A percentile compares a stretch with the other conserved stretches of the same genome.
Evolutionary conservation across 2,888 invertebrate species (phyloP).

Genomic region (Gandaritis pyraliata): DNA sequence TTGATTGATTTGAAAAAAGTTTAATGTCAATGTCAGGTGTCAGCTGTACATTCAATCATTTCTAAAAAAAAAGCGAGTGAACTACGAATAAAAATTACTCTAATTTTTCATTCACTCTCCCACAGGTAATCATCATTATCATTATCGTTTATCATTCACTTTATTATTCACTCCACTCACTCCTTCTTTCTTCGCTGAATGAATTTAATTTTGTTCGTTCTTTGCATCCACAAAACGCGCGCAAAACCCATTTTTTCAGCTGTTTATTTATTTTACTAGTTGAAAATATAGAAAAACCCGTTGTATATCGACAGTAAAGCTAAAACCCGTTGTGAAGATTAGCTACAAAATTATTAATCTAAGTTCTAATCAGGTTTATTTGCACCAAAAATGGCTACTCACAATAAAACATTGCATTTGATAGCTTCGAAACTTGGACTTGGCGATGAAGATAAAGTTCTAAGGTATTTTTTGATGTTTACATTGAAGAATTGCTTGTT

Average conservation of each 20-base stretch:
- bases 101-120: background rate
- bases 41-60: constrained; percentile 19
- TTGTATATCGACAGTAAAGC: no score
- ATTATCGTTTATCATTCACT: no score
- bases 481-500: background rate
- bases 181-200: no score
- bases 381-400: constrained; percentile 54
- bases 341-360: background rate
- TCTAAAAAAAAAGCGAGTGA: background rate
- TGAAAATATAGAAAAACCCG: no score
- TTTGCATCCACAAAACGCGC: no score
- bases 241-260: no score
- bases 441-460: constrained; percentile 67
- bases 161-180: no score
- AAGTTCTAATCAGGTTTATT: background rate
- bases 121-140: no score
- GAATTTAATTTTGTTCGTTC: no score
- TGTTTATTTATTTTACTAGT: no score
- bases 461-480: constrained; percentile 54
- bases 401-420: constrained; percentile 65
- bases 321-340: background rate
- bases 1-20: constrained; percentile 16
- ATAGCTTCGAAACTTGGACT: constrained; percentile 72
- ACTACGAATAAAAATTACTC: no score
- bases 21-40: constrained; percentile 26